phyloP scores from a whole-genome alignment of 2,888 invertebrate species.

The Thyatira batis region DNA sequence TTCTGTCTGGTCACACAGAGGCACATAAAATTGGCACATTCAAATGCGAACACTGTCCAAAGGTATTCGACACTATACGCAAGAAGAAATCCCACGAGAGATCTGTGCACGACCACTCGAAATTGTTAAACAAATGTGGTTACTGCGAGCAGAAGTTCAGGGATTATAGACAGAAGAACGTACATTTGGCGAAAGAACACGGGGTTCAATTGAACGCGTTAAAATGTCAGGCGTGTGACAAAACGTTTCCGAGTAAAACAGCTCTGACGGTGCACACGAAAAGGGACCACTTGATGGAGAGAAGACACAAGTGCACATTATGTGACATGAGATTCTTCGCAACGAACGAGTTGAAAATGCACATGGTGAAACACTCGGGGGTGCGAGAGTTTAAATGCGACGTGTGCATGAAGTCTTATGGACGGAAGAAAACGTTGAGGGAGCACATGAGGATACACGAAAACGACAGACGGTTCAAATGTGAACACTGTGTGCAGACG shows the following conservation, averaged over 20 bases:
- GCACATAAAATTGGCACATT: conserved; percentile 56
- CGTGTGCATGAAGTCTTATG: conserved; percentile 48
- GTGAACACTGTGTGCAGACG: conserved; percentile 37
- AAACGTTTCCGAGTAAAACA: conserved; percentile 43
- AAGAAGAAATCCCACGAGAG: conserved; percentile 71
- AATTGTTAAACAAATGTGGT: conserved; percentile 50
- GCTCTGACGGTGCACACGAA: conserved; percentile 52
- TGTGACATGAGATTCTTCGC: conserved; percentile 57
- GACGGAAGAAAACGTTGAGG: conserved; percentile 35
- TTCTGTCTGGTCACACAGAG: conserved; percentile 50
- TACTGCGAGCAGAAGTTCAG: conserved; percentile 58
- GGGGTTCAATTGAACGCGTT: conserved; percentile 38
- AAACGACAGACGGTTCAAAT: conserved; percentile 40
- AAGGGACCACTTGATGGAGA: conserved; percentile 57
- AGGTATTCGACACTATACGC: conserved; percentile 70
- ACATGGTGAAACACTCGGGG: conserved; percentile 45
- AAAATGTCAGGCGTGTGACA: conserved; percentile 57
- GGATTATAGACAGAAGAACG: conserved; percentile 47
- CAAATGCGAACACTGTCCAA: conserved; percentile 62
- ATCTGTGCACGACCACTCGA: conserved; percentile 55
- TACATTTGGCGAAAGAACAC: conserved; percentile 51
- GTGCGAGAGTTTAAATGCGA: conserved; percentile 43
- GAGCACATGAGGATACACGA: conserved; percentile 52
- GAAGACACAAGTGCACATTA: conserved; percentile 46
- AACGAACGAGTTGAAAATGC: conserved; percentile 41